phyloP scores from a whole-genome alignment of 1,140 invertebrate species.

The Cyclargus thomasi region DNA sequence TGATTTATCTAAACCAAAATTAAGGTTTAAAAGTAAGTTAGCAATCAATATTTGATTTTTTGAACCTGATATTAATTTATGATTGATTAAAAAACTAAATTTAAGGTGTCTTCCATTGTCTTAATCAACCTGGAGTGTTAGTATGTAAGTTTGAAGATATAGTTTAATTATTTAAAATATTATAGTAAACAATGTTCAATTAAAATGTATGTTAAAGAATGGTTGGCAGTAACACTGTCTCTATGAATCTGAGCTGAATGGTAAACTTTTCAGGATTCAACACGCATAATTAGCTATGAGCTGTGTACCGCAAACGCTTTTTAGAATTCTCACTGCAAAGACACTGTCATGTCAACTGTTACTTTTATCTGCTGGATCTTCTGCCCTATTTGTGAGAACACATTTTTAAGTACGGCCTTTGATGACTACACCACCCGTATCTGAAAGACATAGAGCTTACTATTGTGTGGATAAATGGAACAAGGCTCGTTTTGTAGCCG shows the following conservation, averaged over 20 bases:
- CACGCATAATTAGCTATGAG: neutral
- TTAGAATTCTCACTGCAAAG: slow-evolving; percentile 4
- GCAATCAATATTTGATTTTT: too few relatives aligned
- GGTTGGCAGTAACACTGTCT: too few relatives aligned
- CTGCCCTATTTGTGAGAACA: slow-evolving; percentile 11
- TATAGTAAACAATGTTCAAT: too few relatives aligned
- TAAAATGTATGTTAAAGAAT: too few relatives aligned
- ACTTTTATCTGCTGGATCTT: slow-evolving; percentile 10
- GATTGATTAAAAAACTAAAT: too few relatives aligned
- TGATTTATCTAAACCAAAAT: too few relatives aligned
- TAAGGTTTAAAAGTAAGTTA: too few relatives aligned
- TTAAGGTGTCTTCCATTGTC: too few relatives aligned
- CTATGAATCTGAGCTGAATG: neutral
- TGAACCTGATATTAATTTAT: too few relatives aligned
- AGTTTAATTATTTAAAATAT: too few relatives aligned
- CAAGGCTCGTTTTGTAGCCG: slow-evolving; percentile 30
- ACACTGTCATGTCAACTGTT: slow-evolving; percentile 9
- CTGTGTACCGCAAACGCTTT: slow-evolving; percentile 5
- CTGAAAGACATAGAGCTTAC: slow-evolving; percentile 26
- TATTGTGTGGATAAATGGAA: slow-evolving; percentile 19
- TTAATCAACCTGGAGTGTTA: too few relatives aligned
- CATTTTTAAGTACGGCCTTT: slow-evolving; percentile 4
- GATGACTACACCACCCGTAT: slow-evolving; percentile 17
- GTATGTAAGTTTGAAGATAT: too few relatives aligned
- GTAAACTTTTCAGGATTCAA: neutral